Percentiles rank a stretch among this genome's conserved stretches.
These are phyloP conservation scores for Branchellion lobata DNA, from an alignment of 2,888 invertebrate species.

Conservation along the genomic window DNA sequence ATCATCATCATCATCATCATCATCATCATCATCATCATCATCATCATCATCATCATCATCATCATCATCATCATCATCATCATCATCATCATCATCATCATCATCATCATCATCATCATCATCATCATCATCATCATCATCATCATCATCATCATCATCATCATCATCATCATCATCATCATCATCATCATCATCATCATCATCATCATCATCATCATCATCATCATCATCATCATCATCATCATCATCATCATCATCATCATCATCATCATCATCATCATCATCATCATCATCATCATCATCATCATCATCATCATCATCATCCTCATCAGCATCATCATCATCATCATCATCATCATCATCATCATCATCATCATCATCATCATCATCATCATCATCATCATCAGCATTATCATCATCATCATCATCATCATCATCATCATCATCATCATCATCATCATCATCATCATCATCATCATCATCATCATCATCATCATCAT, in stretches of 20 bases:
- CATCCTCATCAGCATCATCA: conserved; percentile 34
- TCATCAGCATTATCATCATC: conserved; percentile 32
- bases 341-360: neutral
- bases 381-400: too few species aligned
- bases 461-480: conserved; percentile 40
- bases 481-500: conserved; percentile 15
- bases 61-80: neutral
- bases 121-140: neutral
- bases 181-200: too few species aligned
- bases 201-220: conserved; percentile 36
- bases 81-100: too few species aligned
- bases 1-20: conserved; percentile 24
- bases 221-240: conserved; percentile 42
- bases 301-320: too few species aligned
- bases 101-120: too few species aligned
- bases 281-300: too few species aligned
- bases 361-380: too few species aligned
- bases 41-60: conserved; percentile 30
- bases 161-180: too few species aligned
- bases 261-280: conserved; percentile 26
- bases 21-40: conserved; percentile 28
- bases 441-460: conserved; percentile 41
- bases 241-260: conserved; percentile 40
- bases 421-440: conserved; percentile 42
- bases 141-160: neutral